Base-by-base conservation (phyloP, 2,888 invertebrate genomes). In the Cheiracanthium punctorium region DNA sequence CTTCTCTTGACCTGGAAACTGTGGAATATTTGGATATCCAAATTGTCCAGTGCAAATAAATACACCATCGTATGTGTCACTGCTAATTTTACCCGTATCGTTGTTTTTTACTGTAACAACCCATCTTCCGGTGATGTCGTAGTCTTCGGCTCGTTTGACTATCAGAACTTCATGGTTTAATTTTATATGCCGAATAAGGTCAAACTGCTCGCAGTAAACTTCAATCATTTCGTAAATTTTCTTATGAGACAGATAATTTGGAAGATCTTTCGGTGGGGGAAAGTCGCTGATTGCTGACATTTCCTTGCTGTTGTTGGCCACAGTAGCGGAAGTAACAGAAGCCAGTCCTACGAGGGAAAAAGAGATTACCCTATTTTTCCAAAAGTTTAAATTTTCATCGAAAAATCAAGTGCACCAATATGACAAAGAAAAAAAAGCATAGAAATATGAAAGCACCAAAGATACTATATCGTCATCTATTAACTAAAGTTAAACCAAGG, bases 1-100 rank as follows among this genome's bases (percentile, higher is more conserved):
- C 0, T 41, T 90, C 0, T 91, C 91, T 73, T 92, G 89, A 7
- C 92, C 92, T 1, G 90, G 89, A 88, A 93, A 90, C 5, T 89
- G 52, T 0, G 93, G 93, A 41, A 90, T 88, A 73, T 92, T 90
- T 0, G 93, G 92, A 48, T 91, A 90, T 0, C 91, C 91, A 89
- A 92, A 93, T 87, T 93, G 93, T 0, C 93, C 93, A 0, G 91
- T 91, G 87, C 92, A 92, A 0, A 93, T 90, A 90, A 93, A 90
- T 0, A 93, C 92, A 4, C 91, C 92, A 88, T 93, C 92, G 91
- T 81, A 89, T 29, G n/a, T 76, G 0, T 88, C 75, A 1, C 76
- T 81, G 88, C 74, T 87, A 0, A 84, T 20, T 79, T 87, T 74
- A 8, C 73, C 67, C 4, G 80, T 81, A 33, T 64, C 8, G 28